Evolutionary conservation across 2,113 vertebrate species (phyloP), one percentile per base, ranked within the genome.

Genomic region (Halcyon senegalensis): DNA sequence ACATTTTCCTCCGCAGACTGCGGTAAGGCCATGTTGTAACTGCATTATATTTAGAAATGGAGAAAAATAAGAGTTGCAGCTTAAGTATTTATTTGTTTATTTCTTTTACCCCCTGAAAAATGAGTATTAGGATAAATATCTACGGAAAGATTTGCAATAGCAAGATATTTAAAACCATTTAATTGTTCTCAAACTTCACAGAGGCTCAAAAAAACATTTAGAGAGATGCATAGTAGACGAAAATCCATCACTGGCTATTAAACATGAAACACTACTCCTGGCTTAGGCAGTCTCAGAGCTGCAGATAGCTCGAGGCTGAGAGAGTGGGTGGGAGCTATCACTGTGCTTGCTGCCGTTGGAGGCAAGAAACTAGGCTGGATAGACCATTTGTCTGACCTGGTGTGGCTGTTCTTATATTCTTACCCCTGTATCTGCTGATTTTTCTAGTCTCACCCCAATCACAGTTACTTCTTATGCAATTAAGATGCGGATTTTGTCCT

Each of bases 401-500:
- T 15, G 16, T 30, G 73, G 43, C 59, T 68, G 9, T 6, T 48
- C 5, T 15, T 48, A 1, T 1, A 0, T 24, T 33, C 56, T 43
- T 56, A 13, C 35, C 63, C 12, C 56, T 13, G 2, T 1, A 9
- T 9, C 72, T 84, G 41, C 31, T 35, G 59, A 21, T 86, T 88
- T 88, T 86, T 63, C 55, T 15, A 75, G 46, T 43, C 60, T 30
- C 30, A 53, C 67, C 56, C 48, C 76, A 16, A 4, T 43, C 15
- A 4, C n/a, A 39, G 23, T 39, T 50, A n/a, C 62, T 74, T 69
- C 67, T 80, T 35, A n/a, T 2, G 68, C 81, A 78, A 31, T 50
- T 63, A 70, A 87, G 72, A 18, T 53, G 27, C 68, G 7, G 56
- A 16, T 95, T 96, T 97, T 93, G 88, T 72, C 90, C 77, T 60